phyloP scores from a whole-genome alignment of 2,797 vertebrate species.

The Pseudochirops corinnae region DNA sequence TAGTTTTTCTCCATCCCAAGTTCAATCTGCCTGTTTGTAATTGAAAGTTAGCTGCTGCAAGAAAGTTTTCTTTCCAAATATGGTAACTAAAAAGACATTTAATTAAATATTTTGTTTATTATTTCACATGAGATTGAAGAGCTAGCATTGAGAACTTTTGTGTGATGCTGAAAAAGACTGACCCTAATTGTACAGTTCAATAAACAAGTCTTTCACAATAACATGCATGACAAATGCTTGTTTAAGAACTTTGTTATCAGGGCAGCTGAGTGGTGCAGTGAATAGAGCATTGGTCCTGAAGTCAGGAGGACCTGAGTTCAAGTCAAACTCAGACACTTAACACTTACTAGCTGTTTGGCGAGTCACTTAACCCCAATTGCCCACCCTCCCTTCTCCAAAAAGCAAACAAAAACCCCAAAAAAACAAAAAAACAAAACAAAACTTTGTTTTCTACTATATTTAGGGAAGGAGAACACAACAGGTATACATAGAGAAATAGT shows the following conservation, averaged over 20 bases:
- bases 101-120: background rate
- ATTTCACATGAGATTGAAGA: background rate
- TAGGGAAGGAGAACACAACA: background rate
- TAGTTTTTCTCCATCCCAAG: background rate
- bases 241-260: fast-evolving
- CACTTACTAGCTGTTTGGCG: too few relatives aligned
- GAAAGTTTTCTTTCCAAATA: background rate
- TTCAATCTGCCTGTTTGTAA: background rate
- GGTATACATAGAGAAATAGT: background rate
- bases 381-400: too few relatives aligned
- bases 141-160: background rate
- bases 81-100: background rate
- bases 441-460: fast-evolving
- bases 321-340: too few relatives aligned
- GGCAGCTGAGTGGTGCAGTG: too few relatives aligned
- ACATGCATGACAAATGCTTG: fast-evolving
- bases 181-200: background rate
- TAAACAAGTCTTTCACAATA: background rate
- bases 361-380: too few relatives aligned
- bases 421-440: too few relatives aligned
- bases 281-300: too few relatives aligned
- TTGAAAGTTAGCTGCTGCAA: background rate
- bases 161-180: background rate
- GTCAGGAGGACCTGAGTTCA: too few relatives aligned
- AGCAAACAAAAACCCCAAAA: too few relatives aligned